Conservation (phyloP, 1,140 invertebrate genomes). For the Callitettix versicolor region DNA sequence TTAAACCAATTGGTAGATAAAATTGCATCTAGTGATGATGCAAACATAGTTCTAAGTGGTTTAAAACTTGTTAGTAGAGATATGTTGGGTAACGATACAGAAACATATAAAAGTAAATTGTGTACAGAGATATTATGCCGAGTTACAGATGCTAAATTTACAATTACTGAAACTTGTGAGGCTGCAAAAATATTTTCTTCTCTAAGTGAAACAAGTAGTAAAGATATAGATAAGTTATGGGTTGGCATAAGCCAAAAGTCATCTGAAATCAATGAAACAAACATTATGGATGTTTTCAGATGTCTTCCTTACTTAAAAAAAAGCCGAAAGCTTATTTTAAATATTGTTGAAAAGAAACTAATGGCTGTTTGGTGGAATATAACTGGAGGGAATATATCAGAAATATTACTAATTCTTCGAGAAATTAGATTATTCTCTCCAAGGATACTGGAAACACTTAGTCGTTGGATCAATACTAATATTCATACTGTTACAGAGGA, state of each 20-base stretch:
- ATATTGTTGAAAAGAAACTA: constrained; percentile 49
- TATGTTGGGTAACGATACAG: constrained; percentile 33
- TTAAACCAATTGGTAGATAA: constrained; percentile 37
- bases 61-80: constrained; percentile 35
- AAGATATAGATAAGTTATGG: constrained; percentile 55
- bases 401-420: constrained; percentile 39
- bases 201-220: constrained; percentile 29
- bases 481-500: constrained; percentile 48
- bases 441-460: constrained; percentile 37
- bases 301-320: constrained; percentile 44
- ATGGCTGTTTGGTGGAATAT: constrained; percentile 45
- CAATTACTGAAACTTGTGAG: constrained; percentile 48
- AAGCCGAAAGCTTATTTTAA: constrained; percentile 48
- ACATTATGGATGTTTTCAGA: constrained; percentile 45
- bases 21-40: constrained; percentile 33
- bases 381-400: constrained; percentile 39
- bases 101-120: constrained; percentile 41
- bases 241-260: constrained; percentile 47
- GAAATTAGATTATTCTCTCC: constrained; percentile 26
- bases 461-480: constrained; percentile 49
- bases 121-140: constrained; percentile 49
- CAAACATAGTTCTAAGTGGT: constrained; percentile 35
- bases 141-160: constrained; percentile 46
- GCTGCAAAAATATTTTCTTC: constrained; percentile 38
- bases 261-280: constrained; percentile 43